Evolutionary conservation across 2,888 invertebrate genomes (phyloP).

Genomic region (Biston betularia): DNA sequence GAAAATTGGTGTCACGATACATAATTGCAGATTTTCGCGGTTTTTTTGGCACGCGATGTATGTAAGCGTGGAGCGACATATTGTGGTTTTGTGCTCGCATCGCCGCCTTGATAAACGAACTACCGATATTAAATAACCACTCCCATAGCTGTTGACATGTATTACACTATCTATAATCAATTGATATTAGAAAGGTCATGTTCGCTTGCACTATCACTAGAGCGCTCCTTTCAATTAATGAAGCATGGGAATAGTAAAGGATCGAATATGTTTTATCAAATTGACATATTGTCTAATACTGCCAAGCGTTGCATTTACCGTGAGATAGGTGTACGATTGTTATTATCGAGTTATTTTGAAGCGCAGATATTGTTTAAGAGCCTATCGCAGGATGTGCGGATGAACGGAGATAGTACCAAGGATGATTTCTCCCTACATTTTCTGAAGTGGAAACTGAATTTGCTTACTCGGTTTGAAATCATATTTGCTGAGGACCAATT

Average conservation of each 20-base stretch:
- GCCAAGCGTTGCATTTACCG: slow-evolving; percentile 47
- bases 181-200: slow-evolving; percentile 55
- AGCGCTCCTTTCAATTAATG: slow-evolving; percentile 14
- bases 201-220: slow-evolving; percentile 22
- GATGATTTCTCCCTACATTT: slow-evolving; percentile 57
- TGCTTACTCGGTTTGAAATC: slow-evolving; percentile 62
- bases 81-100: slow-evolving; percentile 77
- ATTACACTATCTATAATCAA: slow-evolving; percentile 72
- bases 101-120: slow-evolving; percentile 75
- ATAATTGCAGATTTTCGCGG: slow-evolving; percentile 59
- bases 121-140: slow-evolving; percentile 79
- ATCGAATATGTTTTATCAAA: slow-evolving; percentile 36
- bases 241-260: slow-evolving; percentile 20
- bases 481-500: slow-evolving; percentile 47
- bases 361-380: slow-evolving; percentile 55
- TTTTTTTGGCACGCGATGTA: slow-evolving; percentile 57
- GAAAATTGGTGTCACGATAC: slow-evolving; percentile 71
- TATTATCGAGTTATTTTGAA: slow-evolving; percentile 57
- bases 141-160: slow-evolving; percentile 73
- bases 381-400: slow-evolving; percentile 72
- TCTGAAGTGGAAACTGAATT: slow-evolving; percentile 65
- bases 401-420: slow-evolving; percentile 62
- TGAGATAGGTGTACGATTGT: slow-evolving; percentile 55
- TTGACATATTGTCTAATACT: slow-evolving; percentile 42
- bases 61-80: slow-evolving; percentile 70